Percentiles rank a stretch among this genome's conserved stretches.
Conservation (phyloP, 1,140 invertebrate species). For the Lamellibrachia luymesi region DNA sequence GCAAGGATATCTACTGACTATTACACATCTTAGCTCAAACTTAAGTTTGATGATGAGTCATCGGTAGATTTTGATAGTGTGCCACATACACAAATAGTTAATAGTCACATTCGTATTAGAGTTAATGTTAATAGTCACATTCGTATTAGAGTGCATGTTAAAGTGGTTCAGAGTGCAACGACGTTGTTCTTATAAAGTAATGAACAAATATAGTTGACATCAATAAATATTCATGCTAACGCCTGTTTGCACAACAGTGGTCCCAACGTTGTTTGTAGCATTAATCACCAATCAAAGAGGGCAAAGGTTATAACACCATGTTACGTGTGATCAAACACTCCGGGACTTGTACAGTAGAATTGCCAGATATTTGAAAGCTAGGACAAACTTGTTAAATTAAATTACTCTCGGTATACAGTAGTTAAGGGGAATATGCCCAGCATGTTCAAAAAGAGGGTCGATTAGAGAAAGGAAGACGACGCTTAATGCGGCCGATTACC, state of each 20-base stretch:
- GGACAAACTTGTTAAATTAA: too few species aligned
- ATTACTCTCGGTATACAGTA: too few species aligned
- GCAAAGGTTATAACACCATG: background rate
- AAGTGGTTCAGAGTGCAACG: background rate
- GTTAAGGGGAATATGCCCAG: too few species aligned
- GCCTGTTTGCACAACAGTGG: background rate
- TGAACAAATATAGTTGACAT: background rate
- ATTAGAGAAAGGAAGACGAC: too few species aligned
- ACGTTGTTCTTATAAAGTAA: background rate
- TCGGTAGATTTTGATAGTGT: too few species aligned
- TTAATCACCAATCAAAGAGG: background rate
- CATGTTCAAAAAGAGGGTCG: too few species aligned
- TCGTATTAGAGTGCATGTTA: background rate
- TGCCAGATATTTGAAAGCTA: too few species aligned
- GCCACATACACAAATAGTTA: too few species aligned
- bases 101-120: background rate
- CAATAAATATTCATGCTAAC: background rate
- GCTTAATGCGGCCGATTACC: too few species aligned
- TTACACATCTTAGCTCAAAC: too few species aligned
- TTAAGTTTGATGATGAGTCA: too few species aligned
- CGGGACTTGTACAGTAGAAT: background rate
- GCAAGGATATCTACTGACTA: too few species aligned
- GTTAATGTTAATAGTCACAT: background rate
- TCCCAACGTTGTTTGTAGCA: background rate
- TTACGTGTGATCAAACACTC: background rate